Conservation (phyloP, 2,797 vertebrate genomes). For the Ptychobarbus kaznakovi region DNA sequence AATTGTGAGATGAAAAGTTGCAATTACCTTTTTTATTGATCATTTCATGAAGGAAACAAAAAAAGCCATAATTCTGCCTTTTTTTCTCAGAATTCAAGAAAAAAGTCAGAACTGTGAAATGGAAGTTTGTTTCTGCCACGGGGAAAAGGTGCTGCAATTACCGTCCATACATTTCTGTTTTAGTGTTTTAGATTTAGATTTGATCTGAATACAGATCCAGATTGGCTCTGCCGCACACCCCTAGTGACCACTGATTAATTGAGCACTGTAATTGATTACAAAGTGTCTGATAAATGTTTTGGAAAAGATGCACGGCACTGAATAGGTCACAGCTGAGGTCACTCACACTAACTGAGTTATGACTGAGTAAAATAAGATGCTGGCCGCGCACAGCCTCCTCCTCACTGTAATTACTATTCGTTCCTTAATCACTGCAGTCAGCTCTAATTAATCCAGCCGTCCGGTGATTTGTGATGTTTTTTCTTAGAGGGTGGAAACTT, state of each 20-base stretch:
- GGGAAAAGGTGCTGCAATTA: background rate
- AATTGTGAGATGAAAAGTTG: no score
- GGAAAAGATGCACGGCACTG: background rate
- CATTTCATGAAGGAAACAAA: no score
- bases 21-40: no score
- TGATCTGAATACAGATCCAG: background rate
- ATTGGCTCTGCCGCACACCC: background rate
- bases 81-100: no score
- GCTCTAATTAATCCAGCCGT: background rate
- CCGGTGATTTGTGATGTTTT: conserved; percentile 15
- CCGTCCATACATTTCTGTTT: background rate
- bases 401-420: conserved; percentile 36
- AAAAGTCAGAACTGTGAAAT: background rate
- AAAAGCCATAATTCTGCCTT: no score
- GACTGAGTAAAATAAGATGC: conserved; percentile 15
- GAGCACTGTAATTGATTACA: background rate
- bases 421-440: conserved; percentile 46
- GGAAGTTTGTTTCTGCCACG: background rate
- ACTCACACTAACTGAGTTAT: conserved; percentile 24
- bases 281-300: background rate
- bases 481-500: conserved; percentile 21
- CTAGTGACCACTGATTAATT: background rate
- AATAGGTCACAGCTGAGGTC: background rate
- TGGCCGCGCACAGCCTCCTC: conserved; percentile 15
- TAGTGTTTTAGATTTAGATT: background rate